These are phyloP conservation scores for Apoda limacodes DNA, from an alignment of 2,888 invertebrate genomes.

Conservation along the genomic window DNA sequence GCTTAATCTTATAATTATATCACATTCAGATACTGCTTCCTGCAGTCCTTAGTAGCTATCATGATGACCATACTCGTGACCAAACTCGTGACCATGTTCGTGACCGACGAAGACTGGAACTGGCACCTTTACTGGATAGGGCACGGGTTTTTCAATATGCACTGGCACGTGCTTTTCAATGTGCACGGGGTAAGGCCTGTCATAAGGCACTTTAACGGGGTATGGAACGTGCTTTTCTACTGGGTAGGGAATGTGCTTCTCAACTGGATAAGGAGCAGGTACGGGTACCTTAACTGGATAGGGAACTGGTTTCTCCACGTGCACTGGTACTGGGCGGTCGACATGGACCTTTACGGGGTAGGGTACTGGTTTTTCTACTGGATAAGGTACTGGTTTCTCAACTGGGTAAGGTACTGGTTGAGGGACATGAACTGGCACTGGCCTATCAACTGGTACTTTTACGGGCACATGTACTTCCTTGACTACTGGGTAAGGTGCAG, in stretches of 20 bases:
- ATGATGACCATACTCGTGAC: constrained; percentile 64
- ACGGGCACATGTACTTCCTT: constrained; percentile 71
- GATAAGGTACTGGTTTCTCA: constrained; percentile 70
- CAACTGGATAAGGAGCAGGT: constrained; percentile 71
- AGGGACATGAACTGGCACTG: constrained; percentile 73
- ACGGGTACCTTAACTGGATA: constrained; percentile 75
- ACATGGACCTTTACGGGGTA: constrained; percentile 73
- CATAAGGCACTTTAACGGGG: constrained; percentile 74
- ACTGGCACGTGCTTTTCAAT: constrained; percentile 76
- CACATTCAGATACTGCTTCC: constrained; percentile 66
- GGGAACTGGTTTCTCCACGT: constrained; percentile 53
- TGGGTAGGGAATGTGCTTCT: constrained; percentile 73
- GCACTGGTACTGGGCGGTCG: constrained; percentile 66
- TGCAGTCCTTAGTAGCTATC: constrained; percentile 67
- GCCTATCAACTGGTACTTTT: constrained; percentile 74
- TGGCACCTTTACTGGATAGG: constrained; percentile 74
- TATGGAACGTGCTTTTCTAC: constrained; percentile 75
- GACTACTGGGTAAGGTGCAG: constrained; percentile 73
- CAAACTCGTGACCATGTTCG: too few species aligned
- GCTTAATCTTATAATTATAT: constrained; percentile 67
- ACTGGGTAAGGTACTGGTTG: constrained; percentile 72
- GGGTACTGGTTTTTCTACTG: constrained; percentile 70
- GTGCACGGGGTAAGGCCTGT: constrained; percentile 73
- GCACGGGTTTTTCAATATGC: constrained; percentile 72
- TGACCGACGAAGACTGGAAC: constrained; percentile 64